Base-by-base conservation (phyloP, 2,888 invertebrate genomes). In the Tenthredo mesomela region DNA sequence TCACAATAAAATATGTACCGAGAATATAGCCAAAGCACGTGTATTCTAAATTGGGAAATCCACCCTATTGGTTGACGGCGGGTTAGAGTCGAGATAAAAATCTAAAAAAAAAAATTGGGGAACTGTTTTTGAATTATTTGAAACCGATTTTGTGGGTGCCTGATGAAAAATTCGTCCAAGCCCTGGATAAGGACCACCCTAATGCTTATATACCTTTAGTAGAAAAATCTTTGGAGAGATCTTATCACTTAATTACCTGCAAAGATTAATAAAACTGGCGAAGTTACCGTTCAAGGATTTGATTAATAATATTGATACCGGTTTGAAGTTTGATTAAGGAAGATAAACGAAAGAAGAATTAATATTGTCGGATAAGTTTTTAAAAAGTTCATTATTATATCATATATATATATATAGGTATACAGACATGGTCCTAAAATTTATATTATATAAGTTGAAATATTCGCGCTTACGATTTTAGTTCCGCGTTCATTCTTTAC, bases 401-500 rank as follows among this genome's bases (percentile, higher is more conserved):
- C 50, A 0, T 50, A 18, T 50, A 47, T 2, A 9, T 47, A 47
- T 50, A 0, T 50, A 18, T 50, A 47, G 12, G 15, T 47, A 47
- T 50, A 50, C 18, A 18, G 47, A 4, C 5, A 50, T 50, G 47
- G 18, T 0, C 4, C 4, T 58, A 21, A 21, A 58, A 58, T 58
- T 58, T 58, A 21, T 50, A 58, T 58, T 2, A 21, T 58, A n/a
- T 21, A 58, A 40, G 40, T 10, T 40, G 15, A 37, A 21, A 71
- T 71, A 40, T 40, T 71, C 18, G 37, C 40, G 37, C n/a, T 40
- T n/a, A 9, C n/a, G 18, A 33, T 67, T 67, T 67, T 71, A 71
- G n/a, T 71, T 43, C 21, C 21, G n/a, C 77, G 18, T 50, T 77
- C 4, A 50, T 47, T 77, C 25, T 77, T 77, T 77, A 40, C 29